Base-by-base conservation (phyloP, 2,888 invertebrate species). In the Diarsia rubi region DNA sequence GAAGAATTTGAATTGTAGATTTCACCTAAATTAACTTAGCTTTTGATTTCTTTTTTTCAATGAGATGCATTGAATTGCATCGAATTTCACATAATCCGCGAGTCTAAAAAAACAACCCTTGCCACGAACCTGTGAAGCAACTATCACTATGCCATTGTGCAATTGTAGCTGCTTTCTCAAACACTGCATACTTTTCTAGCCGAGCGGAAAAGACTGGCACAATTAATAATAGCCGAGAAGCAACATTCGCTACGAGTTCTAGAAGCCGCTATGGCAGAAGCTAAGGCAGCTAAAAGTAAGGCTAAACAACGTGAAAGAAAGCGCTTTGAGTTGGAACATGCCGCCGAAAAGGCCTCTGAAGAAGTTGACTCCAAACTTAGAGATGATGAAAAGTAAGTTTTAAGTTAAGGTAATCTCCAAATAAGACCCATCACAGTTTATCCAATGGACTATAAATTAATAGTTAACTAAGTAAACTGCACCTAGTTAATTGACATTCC, bases 261-360 rank as follows among this genome's bases (percentile, higher is more conserved):
- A 11, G 95, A 96, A 84, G 95, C 95, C 0, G 96, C 96, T 0
- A 96, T 96, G 94, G 95, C 95, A 0, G 96, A 96, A 84, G 94
- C 96, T 0, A 94, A 95, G 76, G 95, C 94, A 0, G 93, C 94
- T 42, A 95, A 94, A 79, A 89, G 86, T 47, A 93, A 89, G 79
- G 89, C 92, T 6, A 94, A 93, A 74, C 90, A 91, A 75, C 91
- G 95, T 0, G 95, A 95, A 75, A 89, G 91, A 59, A 90, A 88
- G 65, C 88, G 92, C 0, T 87, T 84, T 47, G 90, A 93, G 62
- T 57, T 94, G 9, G 93, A 94, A 84, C 83, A 84, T 54, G 92
- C 91, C 0, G 92, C 91, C 0, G 94, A 94, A 70, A 93, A 89
- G 65, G 93, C 92, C 0, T 85, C 91, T 0, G 96, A 96, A 64